Conservation (phyloP, 1,140 invertebrate species). For the Aphidius gifuensis region DNA sequence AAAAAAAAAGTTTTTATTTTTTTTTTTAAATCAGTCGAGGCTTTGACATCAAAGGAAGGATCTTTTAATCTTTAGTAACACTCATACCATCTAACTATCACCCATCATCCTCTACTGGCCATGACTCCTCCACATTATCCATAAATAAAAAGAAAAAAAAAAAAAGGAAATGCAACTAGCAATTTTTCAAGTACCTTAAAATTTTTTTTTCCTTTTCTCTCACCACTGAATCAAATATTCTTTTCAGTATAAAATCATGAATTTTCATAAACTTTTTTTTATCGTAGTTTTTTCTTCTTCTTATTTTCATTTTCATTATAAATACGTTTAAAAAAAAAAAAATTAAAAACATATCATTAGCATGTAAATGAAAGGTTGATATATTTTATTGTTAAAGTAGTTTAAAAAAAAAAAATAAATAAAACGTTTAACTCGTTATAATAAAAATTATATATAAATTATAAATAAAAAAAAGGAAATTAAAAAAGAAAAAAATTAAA, state of each 20-base stretch:
- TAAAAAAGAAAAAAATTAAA: too few relatives aligned
- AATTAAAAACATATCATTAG: too few relatives aligned
- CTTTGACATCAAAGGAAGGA: slow-evolving; percentile 3
- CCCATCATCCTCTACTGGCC: slow-evolving; percentile 5
- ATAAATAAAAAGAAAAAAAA: not conserved
- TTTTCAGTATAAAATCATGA: not conserved
- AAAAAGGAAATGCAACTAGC: not conserved
- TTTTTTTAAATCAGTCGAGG: not conserved
- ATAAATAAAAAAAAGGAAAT: too few relatives aligned
- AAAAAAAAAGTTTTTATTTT: not conserved
- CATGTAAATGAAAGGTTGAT: too few relatives aligned
- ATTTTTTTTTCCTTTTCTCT: not conserved
- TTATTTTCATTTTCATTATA: too few relatives aligned
- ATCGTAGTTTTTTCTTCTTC: too few relatives aligned
- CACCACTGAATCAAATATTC: not conserved
- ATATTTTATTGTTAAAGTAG: too few relatives aligned
- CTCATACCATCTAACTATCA: not conserved
- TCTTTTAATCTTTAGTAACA: slow-evolving; percentile 12
- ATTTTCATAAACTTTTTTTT: slow-evolving; percentile 12
- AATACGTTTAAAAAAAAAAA: too few relatives aligned
- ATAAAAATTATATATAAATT: too few relatives aligned
- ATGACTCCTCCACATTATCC: slow-evolving; percentile 1
- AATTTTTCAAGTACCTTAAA: not conserved
- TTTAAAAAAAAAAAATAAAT: too few relatives aligned
- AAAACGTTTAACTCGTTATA: too few relatives aligned